Conservation (phyloP, 2,113 vertebrate genomes). For the Dicerorhinus sumatrensis region DNA sequence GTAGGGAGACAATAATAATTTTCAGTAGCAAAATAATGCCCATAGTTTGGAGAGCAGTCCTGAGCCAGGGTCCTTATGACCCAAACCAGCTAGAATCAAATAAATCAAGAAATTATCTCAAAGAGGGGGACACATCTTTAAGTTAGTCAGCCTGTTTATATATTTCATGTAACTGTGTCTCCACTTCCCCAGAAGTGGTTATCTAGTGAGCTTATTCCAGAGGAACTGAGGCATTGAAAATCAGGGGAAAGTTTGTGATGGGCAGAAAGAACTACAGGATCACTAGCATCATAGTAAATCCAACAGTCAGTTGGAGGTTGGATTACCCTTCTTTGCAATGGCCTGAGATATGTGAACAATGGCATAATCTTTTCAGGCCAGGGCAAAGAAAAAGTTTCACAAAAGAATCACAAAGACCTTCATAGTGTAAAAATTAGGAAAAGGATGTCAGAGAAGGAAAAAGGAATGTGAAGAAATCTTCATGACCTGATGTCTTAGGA, state of each 20-base stretch:
- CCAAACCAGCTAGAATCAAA: background rate
- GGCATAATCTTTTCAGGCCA: background rate
- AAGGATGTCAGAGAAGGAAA: background rate
- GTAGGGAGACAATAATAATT: background rate
- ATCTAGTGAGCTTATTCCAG: background rate
- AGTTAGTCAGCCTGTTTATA: background rate
- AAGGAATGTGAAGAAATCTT: background rate
- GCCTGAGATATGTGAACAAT: background rate
- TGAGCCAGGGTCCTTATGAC: background rate
- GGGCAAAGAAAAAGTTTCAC: background rate
- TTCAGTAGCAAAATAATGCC: background rate
- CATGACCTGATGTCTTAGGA: background rate
- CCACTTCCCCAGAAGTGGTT: background rate
- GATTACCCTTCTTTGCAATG: background rate
- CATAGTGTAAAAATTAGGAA: background rate
- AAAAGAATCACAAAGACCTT: background rate
- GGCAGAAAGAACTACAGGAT: background rate
- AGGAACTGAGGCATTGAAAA: background rate
- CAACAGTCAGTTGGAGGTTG: background rate
- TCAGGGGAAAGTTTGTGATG: background rate
- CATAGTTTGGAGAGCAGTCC: background rate
- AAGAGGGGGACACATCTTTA: background rate
- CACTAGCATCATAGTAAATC: background rate
- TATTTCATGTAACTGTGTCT: background rate
- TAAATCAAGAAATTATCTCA: background rate